A percentile compares a stretch with the other conserved stretches of the same genome.
phyloP scores from a whole-genome alignment of 2,113 vertebrate genomes.

The Calyptomena viridis region DNA sequence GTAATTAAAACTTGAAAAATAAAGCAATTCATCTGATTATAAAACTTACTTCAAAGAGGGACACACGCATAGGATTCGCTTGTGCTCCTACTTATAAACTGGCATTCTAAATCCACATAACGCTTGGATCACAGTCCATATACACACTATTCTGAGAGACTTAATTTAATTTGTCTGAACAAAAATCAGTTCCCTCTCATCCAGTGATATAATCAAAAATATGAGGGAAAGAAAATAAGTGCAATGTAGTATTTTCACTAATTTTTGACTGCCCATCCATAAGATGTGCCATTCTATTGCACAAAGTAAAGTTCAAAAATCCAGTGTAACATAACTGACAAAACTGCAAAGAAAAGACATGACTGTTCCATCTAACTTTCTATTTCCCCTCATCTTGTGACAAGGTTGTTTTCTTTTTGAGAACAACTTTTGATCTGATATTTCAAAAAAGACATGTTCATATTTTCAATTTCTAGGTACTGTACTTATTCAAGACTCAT shows the following conservation, averaged over 20 bases:
- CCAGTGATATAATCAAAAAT: neutral
- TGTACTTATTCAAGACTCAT: neutral
- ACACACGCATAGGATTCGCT: neutral
- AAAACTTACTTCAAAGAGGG: neutral
- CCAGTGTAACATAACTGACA: neutral
- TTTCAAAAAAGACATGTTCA: neutral
- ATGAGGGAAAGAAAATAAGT: neutral
- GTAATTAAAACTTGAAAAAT: neutral
- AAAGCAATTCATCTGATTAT: neutral
- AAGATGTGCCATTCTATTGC: neutral
- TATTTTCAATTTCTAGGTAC: neutral
- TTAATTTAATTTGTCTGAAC: neutral
- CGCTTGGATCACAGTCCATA: neutral
- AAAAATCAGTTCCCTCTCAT: neutral
- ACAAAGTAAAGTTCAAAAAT: neutral
- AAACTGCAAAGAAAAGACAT: neutral
- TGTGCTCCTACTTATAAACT: neutral
- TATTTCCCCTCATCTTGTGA: neutral
- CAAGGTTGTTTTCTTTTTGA: neutral
- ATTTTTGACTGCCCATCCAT: neutral
- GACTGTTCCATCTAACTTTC: neutral
- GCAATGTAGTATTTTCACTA: neutral
- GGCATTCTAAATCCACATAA: neutral
- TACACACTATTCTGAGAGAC: neutral
- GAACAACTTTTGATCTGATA: neutral